Evolutionary conservation across 2,113 vertebrate species (phyloP), one percentile per base, ranked within the genome.

Genomic region (Myiozetetes cayanensis): DNA sequence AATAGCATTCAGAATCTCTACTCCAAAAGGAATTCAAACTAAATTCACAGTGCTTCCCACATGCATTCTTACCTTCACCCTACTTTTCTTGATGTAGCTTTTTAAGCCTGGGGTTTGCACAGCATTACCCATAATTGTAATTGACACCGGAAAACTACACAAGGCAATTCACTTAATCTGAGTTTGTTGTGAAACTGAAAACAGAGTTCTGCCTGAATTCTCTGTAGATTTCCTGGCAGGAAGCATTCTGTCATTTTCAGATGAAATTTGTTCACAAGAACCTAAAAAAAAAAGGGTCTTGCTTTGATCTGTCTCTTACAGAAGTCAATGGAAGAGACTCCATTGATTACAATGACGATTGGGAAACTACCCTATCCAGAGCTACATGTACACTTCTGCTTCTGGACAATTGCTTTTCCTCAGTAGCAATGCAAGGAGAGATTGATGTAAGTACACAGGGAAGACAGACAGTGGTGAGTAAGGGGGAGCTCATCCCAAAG

Each of bases 371-470:
- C 74, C 73, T 65, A 53, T 92, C 95, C 84, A 91, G 89, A 86
- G 44, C 39, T 72, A 49, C 49, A 49, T 79, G 87, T 81, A 85
- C 49, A 65, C 70, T 90, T 90, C 80, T 70, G 47, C 68, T 91
- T 95, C 73, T 76, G 91, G 89, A 94, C 89, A 94, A 95, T 85
- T 92, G 53, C 68, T 94, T 95, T 79, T 95, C 87, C 70, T 94
- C 77, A 82, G 41, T 81, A 93, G 85, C 76, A 89, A 44, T 72
- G 56, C 80, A 78, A 87, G 73, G 35, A 85, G 76, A 94, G 65
- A 87, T 25, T 92, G 65, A 72, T 92, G 49, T 72, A 81, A 89
- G 56, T 89, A 56, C 49, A 43, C 50, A 61, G 56, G 65, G 43
- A 90, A 90, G 72, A 81, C 15, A 91, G 83, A 71, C 30, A 63